Evolutionary conservation across 2,888 invertebrate genomes (phyloP), one percentile per base, ranked within the genome.

Genomic region (Drosophila leonis): DNA sequence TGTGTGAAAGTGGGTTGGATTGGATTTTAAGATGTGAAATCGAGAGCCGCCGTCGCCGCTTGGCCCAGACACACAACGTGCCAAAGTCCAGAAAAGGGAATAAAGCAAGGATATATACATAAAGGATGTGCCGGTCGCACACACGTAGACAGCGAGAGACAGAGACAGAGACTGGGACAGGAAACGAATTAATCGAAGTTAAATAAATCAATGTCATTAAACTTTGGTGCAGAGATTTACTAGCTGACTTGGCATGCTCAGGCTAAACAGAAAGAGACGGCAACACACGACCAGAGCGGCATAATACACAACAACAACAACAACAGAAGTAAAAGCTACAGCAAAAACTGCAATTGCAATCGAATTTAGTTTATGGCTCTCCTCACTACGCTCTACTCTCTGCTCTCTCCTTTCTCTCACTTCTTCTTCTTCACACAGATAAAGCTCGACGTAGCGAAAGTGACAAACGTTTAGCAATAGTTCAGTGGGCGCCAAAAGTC

Each of bases 181-280:
- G 84, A 91, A 92, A 91, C 90, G 88, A 90, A 92, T 92, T 92
- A 92, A 92, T 92, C 92, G 92, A 92, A 92, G 87, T 91, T 83
- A 92, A 92, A 92, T 92, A 92, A 92, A 92, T 92, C 92, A 92
- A 92, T 90, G 92, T 92, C 92, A 85, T 82, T 82, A 89, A 85
- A 91, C 85, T 90, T 90, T 82, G 57, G 75, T 71, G 72, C 78
- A 82, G 78, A 88, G 90, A 91, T 90, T 91, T 90, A 85, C 75
- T 77, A 76, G 75, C 74, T 72, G 66, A 27, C 67, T 59, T 73
- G 51, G 31, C 60, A 49, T 24, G 33, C 46, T 37, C 54, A 48
- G n/a, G n/a, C 60, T 24, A 48, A 33, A 15, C 2, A 33, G 15
- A 37, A 15, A 55, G 57, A 55, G 60, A 35, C 1, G 42, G 65